Percentiles rank a stretch among this genome's conserved stretches.
These are phyloP conservation scores for Holothuria leucospilota DNA, from an alignment of 53 echinoderm and acorn worm species.

Conservation along the genomic window DNA sequence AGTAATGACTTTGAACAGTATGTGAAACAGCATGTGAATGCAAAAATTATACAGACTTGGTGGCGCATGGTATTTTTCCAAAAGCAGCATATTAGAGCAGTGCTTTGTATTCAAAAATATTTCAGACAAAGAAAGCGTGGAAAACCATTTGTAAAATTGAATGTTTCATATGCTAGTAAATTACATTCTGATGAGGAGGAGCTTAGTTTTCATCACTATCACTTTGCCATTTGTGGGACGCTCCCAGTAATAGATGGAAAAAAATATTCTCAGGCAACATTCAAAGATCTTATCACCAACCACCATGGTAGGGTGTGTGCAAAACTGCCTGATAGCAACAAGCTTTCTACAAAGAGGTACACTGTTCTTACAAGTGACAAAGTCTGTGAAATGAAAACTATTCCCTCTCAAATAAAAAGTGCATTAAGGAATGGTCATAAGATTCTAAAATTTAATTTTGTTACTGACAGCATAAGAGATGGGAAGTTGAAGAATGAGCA, in stretches of 20 bases:
- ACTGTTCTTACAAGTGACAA: background rate
- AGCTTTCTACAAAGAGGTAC: background rate
- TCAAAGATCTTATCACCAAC: background rate
- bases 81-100: background rate
- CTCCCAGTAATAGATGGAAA: background rate
- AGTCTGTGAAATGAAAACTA: background rate
- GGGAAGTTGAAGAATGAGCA: too few relatives aligned
- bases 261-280: background rate
- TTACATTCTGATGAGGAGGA: background rate
- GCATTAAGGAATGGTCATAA: background rate
- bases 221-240: background rate
- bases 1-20: constrained; percentile 36
- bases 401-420: background rate
- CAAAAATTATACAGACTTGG: constrained; percentile 46
- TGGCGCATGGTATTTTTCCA: background rate
- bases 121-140: background rate
- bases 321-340: background rate
- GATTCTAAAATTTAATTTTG: background rate
- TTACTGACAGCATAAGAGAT: background rate
- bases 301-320: background rate
- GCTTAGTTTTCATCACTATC: background rate
- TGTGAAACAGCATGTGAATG: constrained; percentile 35
- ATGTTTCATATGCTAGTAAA: too few relatives aligned
- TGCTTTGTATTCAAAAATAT: background rate
- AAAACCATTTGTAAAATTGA: background rate